A percentile compares a stretch with the other conserved stretches of the same genome.
phyloP scores from a whole-genome alignment of 2,888 invertebrate genomes.

The Athrips mouffetella region DNA sequence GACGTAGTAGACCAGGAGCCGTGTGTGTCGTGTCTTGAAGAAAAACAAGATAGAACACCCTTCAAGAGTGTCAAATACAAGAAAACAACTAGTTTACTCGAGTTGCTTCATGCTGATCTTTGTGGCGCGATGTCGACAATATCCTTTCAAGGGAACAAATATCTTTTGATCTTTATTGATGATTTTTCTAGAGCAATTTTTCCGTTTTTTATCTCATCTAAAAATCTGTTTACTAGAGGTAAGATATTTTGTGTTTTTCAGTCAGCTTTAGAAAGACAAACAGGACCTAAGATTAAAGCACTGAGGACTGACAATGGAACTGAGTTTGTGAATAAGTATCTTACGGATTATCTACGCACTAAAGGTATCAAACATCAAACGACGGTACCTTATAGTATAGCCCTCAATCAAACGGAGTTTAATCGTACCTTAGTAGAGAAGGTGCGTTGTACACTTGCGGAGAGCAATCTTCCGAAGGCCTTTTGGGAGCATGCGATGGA shows the following conservation, averaged over 20 bases:
- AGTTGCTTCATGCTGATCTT: not conserved
- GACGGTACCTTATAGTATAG: not conserved
- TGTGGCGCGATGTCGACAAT: not conserved
- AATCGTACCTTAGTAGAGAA: not conserved
- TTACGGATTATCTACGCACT: not conserved
- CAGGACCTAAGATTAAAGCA: not conserved
- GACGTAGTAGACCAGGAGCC: not conserved
- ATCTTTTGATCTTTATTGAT: too few relatives aligned
- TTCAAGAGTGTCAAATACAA: not conserved
- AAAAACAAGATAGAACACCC: too few relatives aligned
- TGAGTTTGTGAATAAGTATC: not conserved
- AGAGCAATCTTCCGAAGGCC: not conserved
- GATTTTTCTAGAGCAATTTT: too few relatives aligned
- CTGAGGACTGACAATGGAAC: not conserved
- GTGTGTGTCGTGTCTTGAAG: not conserved
- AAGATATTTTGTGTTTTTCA: not conserved
- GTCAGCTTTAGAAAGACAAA: not conserved
- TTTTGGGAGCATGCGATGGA: slow-evolving; percentile 1
- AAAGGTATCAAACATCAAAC: not conserved
- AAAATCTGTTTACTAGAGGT: not conserved
- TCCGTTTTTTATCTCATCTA: not conserved
- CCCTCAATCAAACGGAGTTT: not conserved
- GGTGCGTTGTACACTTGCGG: not conserved
- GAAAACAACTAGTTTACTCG: not conserved
- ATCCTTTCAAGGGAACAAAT: not conserved